Evolutionary conservation across 64 coral and sea anemone genomes (phyloP).

Genomic region (Pocillopora verrucosa): DNA sequence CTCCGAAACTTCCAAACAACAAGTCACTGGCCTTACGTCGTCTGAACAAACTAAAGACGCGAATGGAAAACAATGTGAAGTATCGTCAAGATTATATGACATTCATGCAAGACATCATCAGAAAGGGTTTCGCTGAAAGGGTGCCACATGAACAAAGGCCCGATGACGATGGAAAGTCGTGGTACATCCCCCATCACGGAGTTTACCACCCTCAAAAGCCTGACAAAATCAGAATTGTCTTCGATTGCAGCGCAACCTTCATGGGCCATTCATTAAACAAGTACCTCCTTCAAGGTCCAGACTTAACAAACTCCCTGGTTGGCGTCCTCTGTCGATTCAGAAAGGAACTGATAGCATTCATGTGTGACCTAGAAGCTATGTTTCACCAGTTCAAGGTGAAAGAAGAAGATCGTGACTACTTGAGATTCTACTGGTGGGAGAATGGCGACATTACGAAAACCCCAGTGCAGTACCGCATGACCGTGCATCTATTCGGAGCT

Average conservation of each 20-base stretch:
- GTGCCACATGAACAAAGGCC: not conserved
- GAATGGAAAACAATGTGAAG: not conserved
- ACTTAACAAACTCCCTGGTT: not conserved
- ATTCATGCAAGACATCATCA: not conserved
- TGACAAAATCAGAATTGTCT: constrained; percentile 5
- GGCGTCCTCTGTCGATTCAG: constrained; percentile 1
- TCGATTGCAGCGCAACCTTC: constrained; percentile 6
- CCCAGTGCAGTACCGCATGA: not conserved
- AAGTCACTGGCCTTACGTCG: not conserved
- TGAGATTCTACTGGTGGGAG: not conserved
- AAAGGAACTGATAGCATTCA: not conserved
- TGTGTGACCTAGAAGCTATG: not conserved
- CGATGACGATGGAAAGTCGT: not conserved
- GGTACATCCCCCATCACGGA: constrained; percentile 25
- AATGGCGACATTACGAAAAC: not conserved
- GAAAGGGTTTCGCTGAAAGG: constrained; percentile 3
- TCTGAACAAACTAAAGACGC: not conserved
- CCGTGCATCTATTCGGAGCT: not conserved
- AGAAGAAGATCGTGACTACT: not conserved
- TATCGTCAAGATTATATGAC: constrained; percentile 2
- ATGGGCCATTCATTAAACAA: too few relatives aligned
- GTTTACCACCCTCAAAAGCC: constrained; percentile 16
- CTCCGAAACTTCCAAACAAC: not conserved
- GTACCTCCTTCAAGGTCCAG: not conserved
- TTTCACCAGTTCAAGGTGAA: not conserved